Conservation (phyloP, 2,888 invertebrate species). For the Hipparchia semele region DNA sequence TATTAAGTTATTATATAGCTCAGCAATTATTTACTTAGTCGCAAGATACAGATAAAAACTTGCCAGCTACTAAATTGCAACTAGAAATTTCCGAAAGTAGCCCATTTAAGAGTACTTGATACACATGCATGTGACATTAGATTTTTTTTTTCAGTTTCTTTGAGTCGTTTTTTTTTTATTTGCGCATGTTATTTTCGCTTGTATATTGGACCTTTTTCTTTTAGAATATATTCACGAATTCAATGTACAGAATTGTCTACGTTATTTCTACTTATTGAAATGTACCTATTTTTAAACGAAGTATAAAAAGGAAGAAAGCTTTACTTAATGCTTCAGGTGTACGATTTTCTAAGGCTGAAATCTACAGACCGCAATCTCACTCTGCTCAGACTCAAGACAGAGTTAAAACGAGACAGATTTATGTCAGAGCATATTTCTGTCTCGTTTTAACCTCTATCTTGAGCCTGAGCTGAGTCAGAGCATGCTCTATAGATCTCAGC, state of each 20-base stretch:
- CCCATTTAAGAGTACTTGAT: not conserved
- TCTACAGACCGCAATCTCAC: too few species aligned
- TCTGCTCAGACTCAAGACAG: too few species aligned
- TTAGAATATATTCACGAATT: slow-evolving; percentile 25
- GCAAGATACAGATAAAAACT: too few species aligned
- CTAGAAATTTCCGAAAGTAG: not conserved
- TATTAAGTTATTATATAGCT: too few species aligned
- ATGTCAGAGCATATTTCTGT: too few species aligned
- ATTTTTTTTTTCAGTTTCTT: slow-evolving; percentile 45
- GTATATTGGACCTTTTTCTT: slow-evolving; percentile 73
- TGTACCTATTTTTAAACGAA: not conserved
- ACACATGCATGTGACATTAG: slow-evolving; percentile 29
- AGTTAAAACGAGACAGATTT: too few species aligned
- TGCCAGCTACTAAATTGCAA: too few species aligned
- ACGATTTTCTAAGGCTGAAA: too few species aligned
- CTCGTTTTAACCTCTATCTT: too few species aligned
- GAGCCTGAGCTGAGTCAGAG: too few species aligned
- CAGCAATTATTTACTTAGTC: too few species aligned
- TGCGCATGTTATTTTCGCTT: slow-evolving; percentile 57
- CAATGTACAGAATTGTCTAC: not conserved
- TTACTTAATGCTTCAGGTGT: not conserved
- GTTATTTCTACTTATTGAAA: not conserved
- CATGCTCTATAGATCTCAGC: too few species aligned
- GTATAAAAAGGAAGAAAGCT: not conserved
- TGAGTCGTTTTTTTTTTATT: slow-evolving; percentile 37